Percentiles rank a stretch among this genome's conserved stretches.
Evolutionary conservation across 2,797 vertebrate species (phyloP).

Genomic region (Coreius guichenoti): DNA sequence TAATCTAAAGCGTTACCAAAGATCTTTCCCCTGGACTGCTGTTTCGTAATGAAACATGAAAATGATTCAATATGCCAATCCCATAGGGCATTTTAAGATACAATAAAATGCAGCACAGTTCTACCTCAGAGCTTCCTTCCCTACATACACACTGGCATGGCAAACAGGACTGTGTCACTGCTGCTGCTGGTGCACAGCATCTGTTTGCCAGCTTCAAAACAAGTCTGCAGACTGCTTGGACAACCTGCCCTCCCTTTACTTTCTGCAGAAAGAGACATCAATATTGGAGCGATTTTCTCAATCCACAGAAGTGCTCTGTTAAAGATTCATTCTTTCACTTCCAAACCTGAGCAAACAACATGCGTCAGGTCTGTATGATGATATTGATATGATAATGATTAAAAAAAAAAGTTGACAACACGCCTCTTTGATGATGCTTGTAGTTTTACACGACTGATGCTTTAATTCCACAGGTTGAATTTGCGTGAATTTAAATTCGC

Average conservation of each 20-base stretch:
- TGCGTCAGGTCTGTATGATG: conserved; percentile 53
- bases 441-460: neutral
- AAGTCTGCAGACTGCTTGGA: conserved; percentile 56
- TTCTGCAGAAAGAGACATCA: conserved; percentile 54
- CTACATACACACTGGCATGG: conserved; percentile 36
- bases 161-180: neutral
- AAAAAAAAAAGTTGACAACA: neutral
- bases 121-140: neutral
- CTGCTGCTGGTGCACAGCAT: conserved; percentile 13
- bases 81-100: too few species aligned
- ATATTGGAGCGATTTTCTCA: conserved; percentile 60
- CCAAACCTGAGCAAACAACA: conserved; percentile 42
- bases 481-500: conserved; percentile 60
- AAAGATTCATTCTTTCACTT: conserved; percentile 45
- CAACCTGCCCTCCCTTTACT: conserved; percentile 47
- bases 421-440: neutral
- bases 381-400: neutral
- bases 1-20: too few species aligned
- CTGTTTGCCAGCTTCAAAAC: neutral
- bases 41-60: too few species aligned
- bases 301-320: conserved; percentile 46
- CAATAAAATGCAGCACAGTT: too few species aligned
- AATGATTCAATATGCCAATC: too few species aligned
- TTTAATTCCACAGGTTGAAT: conserved; percentile 48
- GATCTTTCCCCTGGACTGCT: too few species aligned